These are phyloP conservation scores for Paguma larvata DNA, from an alignment of 2,797 vertebrate genomes.

Conservation along the genomic window DNA sequence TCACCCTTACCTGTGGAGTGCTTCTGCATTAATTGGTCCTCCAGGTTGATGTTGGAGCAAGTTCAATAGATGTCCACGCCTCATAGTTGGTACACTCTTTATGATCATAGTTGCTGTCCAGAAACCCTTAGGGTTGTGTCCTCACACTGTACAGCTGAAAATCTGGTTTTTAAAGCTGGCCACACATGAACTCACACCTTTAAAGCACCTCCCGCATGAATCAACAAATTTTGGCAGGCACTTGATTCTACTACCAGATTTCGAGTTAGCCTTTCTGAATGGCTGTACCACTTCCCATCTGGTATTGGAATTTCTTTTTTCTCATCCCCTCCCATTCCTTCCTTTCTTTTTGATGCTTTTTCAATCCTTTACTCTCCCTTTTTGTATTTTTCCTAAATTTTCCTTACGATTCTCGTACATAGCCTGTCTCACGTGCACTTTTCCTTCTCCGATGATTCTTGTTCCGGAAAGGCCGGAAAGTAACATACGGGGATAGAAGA, in stretches of 20 bases:
- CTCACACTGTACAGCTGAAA: background rate
- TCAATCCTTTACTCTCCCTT: background rate
- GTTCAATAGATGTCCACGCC: background rate
- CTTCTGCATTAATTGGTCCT: background rate
- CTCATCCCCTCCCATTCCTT: background rate
- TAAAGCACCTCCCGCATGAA: background rate
- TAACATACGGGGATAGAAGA: background rate
- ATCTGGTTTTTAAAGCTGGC: constrained; percentile 16
- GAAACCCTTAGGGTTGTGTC: background rate
- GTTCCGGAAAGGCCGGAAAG: constrained; percentile 21
- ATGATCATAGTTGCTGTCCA: background rate
- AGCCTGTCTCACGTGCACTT: background rate
- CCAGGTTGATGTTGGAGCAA: background rate
- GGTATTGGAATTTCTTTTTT: background rate
- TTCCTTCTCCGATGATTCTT: background rate
- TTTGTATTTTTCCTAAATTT: constrained; percentile 16
- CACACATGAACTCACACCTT: background rate
- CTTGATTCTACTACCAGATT: background rate
- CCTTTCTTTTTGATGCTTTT: background rate
- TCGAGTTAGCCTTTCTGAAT: background rate
- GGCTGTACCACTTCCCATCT: background rate
- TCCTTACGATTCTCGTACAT: background rate
- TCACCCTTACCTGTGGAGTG: background rate
- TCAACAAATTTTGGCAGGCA: background rate
- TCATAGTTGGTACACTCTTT: background rate